A percentile compares a stretch with the other conserved stretches of the same genome.
Conservation (phyloP, 1,140 invertebrate species). For the Saccostrea echinata region DNA sequence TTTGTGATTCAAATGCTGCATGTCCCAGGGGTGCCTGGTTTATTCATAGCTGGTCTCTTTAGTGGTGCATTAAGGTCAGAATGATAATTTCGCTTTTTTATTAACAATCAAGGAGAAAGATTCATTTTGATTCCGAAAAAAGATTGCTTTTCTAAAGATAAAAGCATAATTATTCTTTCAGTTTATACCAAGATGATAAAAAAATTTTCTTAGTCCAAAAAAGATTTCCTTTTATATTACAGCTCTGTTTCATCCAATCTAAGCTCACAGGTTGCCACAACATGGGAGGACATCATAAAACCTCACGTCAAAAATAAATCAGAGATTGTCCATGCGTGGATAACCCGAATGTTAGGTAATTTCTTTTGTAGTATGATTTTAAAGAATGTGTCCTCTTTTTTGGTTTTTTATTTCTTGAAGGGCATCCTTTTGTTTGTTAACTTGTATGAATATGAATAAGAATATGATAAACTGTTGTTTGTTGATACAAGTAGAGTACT, state of each 20-base stretch:
- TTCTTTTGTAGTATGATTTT: neutral
- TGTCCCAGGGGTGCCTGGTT: constrained; percentile 71
- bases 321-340: constrained; percentile 6
- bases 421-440: neutral
- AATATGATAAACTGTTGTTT: neutral
- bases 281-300: constrained; percentile 45
- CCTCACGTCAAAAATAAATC: constrained; percentile 18
- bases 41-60: constrained; percentile 73
- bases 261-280: constrained; percentile 92
- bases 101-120: no score
- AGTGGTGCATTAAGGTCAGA: constrained; percentile 66
- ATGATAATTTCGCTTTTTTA: neutral
- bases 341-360: constrained; percentile 45
- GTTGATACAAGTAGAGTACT: neutral
- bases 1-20: constrained; percentile 65
- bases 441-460: neutral
- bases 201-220: no score
- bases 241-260: constrained; percentile 94
- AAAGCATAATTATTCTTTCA: no score
- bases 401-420: neutral
- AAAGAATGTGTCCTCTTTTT: neutral
- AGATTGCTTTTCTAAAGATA: no score
- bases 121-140: no score
- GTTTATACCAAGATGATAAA: no score
- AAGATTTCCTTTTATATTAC: neutral